phyloP scores from a whole-genome alignment of 2,888 invertebrate species.

The Spodoptera littoralis region DNA sequence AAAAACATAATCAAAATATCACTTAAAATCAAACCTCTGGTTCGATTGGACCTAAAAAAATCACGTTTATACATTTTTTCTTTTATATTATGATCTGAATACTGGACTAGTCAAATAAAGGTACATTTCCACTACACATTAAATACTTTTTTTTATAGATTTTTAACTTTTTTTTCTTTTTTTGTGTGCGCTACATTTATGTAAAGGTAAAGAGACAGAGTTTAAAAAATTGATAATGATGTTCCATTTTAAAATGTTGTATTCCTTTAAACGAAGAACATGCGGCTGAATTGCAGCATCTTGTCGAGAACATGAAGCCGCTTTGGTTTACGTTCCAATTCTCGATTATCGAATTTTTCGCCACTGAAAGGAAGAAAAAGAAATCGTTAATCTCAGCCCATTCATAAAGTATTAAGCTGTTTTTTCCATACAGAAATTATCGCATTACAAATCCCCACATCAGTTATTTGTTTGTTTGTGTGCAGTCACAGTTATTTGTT shows the following conservation, averaged over 20 bases:
- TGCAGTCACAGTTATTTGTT: too few species aligned
- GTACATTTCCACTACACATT: slow-evolving; percentile 3
- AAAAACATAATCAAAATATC: too few species aligned
- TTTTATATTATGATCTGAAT: not conserved
- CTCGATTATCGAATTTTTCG: slow-evolving; percentile 78
- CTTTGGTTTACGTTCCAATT: slow-evolving; percentile 84
- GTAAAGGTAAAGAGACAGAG: not conserved
- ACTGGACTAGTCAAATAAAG: not conserved
- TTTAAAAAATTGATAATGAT: slow-evolving; percentile 1
- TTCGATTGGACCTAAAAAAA: not conserved
- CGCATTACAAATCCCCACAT: too few species aligned
- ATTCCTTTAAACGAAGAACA: slow-evolving; percentile 91
- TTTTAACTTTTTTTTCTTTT: not conserved
- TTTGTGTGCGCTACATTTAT: slow-evolving; percentile 5
- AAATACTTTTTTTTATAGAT: not conserved
- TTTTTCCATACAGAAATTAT: too few species aligned
- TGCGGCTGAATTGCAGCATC: slow-evolving; percentile 89
- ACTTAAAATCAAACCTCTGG: too few species aligned
- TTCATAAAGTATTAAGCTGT: too few species aligned
- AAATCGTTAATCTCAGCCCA: not conserved
- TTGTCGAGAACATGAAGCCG: slow-evolving; percentile 85
- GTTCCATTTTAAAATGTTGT: not conserved
- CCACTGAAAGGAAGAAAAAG: slow-evolving; percentile 73
- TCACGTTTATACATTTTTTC: slow-evolving; percentile 14
- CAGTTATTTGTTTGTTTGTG: too few species aligned